phyloP scores from a whole-genome alignment of 2,113 vertebrate species.

The Corydoras maculifer region DNA sequence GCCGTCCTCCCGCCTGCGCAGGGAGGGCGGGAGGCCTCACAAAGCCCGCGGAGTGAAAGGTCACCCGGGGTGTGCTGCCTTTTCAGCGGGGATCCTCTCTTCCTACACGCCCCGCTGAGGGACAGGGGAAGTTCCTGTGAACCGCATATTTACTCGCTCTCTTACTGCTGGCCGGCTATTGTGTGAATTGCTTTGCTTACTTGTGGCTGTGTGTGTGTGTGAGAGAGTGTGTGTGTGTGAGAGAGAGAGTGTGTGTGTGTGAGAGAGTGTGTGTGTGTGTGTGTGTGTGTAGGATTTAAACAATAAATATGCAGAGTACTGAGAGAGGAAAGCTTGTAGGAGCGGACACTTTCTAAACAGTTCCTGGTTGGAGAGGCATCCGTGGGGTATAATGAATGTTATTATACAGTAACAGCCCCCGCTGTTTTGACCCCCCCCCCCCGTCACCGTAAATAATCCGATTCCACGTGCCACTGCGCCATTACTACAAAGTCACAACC shows the following conservation, averaged over 20 bases:
- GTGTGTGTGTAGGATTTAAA: background rate
- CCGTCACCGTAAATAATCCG: too few relatives aligned
- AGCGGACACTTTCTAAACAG: too few relatives aligned
- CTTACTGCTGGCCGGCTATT: slow-evolving; percentile 27
- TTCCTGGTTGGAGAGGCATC: too few relatives aligned
- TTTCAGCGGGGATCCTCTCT: slow-evolving; percentile 29
- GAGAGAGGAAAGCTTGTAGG: background rate
- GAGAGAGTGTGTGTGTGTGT: background rate
- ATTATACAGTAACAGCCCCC: too few relatives aligned
- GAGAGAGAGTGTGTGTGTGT: background rate
- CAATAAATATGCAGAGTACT: background rate
- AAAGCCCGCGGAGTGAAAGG: slow-evolving; percentile 35
- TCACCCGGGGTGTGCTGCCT: slow-evolving; percentile 34
- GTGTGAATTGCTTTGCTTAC: slow-evolving; percentile 8
- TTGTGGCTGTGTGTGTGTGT: slow-evolving; percentile 4
- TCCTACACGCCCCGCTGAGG: slow-evolving; percentile 9
- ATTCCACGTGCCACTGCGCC: too few relatives aligned
- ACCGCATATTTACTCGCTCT: slow-evolving; percentile 46
- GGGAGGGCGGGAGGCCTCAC: slow-evolving; percentile 3
- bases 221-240: background rate
- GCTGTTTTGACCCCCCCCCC: too few relatives aligned
- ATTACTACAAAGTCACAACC: too few relatives aligned
- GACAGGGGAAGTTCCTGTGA: slow-evolving; percentile 51
- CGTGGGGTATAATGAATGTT: too few relatives aligned
- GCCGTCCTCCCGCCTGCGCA: slow-evolving; percentile 27